A percentile compares a stretch with the other conserved stretches of the same genome.
These are phyloP conservation scores for Agelas oroides DNA, from an alignment of 37 sponge, comb jelly and placozoan species.

Conservation along the genomic window DNA sequence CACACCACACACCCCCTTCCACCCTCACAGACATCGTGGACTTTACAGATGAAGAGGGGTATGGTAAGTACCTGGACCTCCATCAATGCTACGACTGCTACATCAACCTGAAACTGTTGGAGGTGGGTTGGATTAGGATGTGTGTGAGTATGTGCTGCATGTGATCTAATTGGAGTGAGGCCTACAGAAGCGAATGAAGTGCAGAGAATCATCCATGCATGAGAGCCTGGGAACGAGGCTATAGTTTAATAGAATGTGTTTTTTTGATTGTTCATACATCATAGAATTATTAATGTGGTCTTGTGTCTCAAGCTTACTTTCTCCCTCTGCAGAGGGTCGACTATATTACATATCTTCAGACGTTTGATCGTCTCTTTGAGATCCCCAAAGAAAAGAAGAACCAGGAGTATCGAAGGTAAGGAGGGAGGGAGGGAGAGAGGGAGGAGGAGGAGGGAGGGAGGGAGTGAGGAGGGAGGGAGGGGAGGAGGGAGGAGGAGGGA, in stretches of 20 bases:
- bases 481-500: too few species aligned
- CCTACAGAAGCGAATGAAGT: too few species aligned
- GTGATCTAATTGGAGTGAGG: too few species aligned
- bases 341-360: slow-evolving; percentile 87
- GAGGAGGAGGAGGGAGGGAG: too few species aligned
- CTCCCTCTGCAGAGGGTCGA: slow-evolving; percentile 71
- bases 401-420: slow-evolving; percentile 77
- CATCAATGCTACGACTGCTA: slow-evolving; percentile 78
- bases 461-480: not conserved
- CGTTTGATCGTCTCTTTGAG: slow-evolving; percentile 93
- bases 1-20: too few species aligned
- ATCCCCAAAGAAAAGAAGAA: slow-evolving; percentile 91
- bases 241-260: too few species aligned
- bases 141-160: too few species aligned
- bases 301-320: too few species aligned
- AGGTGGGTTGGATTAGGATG: slow-evolving; percentile 30
- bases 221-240: too few species aligned
- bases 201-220: too few species aligned
- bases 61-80: slow-evolving; percentile 95
- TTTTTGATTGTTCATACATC: too few species aligned
- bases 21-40: slow-evolving; percentile 74
- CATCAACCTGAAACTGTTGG: slow-evolving; percentile 84
- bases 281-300: too few species aligned
- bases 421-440: not conserved
- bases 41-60: slow-evolving; percentile 97